These are phyloP conservation scores for Momotus momota DNA, from an alignment of 2,797 vertebrate genomes.

Conservation along the genomic window DNA sequence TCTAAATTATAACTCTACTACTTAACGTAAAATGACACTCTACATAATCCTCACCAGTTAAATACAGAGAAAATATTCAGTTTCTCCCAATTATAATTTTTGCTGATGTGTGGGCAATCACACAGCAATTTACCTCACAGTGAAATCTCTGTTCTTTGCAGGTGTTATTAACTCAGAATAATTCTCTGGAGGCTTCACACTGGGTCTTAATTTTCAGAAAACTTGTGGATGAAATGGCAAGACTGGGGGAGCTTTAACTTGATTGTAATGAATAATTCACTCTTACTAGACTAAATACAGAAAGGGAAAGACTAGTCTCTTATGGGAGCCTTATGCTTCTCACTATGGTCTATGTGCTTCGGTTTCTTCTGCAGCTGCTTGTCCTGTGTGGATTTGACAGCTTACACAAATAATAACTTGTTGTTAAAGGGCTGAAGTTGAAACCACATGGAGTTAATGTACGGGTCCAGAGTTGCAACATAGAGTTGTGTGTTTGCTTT, in stretches of 20 bases:
- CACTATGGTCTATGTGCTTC: neutral
- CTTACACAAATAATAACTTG: slow-evolving; percentile 46
- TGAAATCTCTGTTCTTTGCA: slow-evolving; percentile 60
- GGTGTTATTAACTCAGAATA: slow-evolving; percentile 48
- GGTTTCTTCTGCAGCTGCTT: slow-evolving; percentile 21
- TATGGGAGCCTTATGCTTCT: slow-evolving; percentile 16
- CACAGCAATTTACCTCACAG: slow-evolving; percentile 29
- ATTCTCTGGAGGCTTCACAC: slow-evolving; percentile 17
- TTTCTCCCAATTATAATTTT: slow-evolving; percentile 26
- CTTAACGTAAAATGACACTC: neutral
- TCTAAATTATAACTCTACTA: neutral
- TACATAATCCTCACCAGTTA: neutral
- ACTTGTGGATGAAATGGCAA: slow-evolving; percentile 17
- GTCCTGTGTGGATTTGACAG: slow-evolving; percentile 43
- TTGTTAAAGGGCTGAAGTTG: slow-evolving; percentile 52
- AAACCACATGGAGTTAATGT: slow-evolving; percentile 33
- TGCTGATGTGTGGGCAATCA: slow-evolving; percentile 29
- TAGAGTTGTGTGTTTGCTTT: slow-evolving; percentile 28
- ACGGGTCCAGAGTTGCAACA: slow-evolving; percentile 4
- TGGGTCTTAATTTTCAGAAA: slow-evolving; percentile 56
- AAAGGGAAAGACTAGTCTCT: slow-evolving; percentile 13
- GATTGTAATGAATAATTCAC: slow-evolving; percentile 61
- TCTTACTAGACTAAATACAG: neutral
- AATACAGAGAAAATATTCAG: slow-evolving; percentile 32
- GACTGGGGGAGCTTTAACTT: neutral